These are phyloP conservation scores for Diplodus sargus DNA, from an alignment of 2,797 vertebrate species.

Conservation along the genomic window DNA sequence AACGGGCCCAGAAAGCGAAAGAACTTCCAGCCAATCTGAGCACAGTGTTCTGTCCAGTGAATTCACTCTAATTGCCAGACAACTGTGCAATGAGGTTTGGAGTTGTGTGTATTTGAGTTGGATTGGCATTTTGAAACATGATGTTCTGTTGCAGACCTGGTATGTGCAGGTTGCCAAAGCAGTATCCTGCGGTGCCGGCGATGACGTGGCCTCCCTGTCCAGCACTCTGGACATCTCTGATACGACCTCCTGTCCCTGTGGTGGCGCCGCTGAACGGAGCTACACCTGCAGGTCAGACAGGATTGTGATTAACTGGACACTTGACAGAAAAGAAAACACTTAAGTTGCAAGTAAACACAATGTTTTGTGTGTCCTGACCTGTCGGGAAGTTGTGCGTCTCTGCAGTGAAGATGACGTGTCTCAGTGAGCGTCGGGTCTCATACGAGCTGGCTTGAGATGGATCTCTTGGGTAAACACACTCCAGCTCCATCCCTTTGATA, in stretches of 20 bases:
- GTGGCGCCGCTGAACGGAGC: conserved; percentile 94
- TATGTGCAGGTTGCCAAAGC: conserved; percentile 92
- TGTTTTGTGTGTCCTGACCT: conserved; percentile 74
- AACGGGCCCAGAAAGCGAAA: conserved; percentile 3
- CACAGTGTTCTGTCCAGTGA: no score
- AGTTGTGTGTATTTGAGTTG: no score
- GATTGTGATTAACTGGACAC: background rate
- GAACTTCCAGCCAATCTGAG: background rate
- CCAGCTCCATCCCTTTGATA: conserved; percentile 87
- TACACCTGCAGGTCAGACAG: conserved; percentile 81
- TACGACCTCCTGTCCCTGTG: conserved; percentile 93
- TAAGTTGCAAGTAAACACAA: background rate
- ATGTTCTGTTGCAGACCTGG: conserved; percentile 82
- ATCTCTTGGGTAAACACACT: conserved; percentile 86
- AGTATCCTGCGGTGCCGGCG: conserved; percentile 93
- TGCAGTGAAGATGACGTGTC: conserved; percentile 94
- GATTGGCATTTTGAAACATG: background rate
- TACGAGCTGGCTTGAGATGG: conserved; percentile 85
- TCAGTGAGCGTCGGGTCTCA: conserved; percentile 75
- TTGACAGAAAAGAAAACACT: background rate
- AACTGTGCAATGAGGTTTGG: no score
- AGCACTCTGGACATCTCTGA: conserved; percentile 93
- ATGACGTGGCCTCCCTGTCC: conserved; percentile 93
- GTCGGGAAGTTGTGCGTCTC: conserved; percentile 98
- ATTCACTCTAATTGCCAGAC: no score